Evolutionary conservation across 2,113 vertebrate species (phyloP), one percentile per base, ranked within the genome.

Genomic region (Otocyon megalotis): DNA sequence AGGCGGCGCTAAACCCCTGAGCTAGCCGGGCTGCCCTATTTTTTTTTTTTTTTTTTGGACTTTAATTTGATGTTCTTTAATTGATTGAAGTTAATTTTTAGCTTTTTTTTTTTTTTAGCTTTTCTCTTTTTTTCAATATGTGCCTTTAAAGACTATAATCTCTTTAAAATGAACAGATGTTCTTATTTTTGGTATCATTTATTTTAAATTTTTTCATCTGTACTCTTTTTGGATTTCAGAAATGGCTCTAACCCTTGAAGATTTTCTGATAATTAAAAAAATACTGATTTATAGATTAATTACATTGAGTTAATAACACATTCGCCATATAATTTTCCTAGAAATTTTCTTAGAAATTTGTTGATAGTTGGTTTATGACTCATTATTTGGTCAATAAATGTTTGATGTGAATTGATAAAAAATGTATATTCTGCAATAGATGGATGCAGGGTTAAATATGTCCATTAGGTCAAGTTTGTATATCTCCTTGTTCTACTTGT

Each of bases 41-140:
- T 43, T 43, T 43, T 43, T 43, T 43, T 43, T 43, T 24, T 43
- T 93, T 90, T 43, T n/a, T 50, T 50, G 17, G 28, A 8, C 6
- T 20, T 54, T 87, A 72, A 96, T 88, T 88, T 90, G 20, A 89
- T 95, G 8, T n/a, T 87, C 35, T 91, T 96, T 76, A 84, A 62
- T 19, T 94, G 92, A 58, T 82, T 83, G 2, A 90, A 93, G 63
- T 86, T 5, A 77, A 81, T 54, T 1, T 53, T 94, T 54, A 81
- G 6, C 13, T 67, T 22, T 62, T n/a, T 77, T 82, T 50, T 50
- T 80, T 77, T 82, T 50, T 50, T 80, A 79, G 12, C 13, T 72
- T 54, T 76, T 60, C 15, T 37, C 1, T 26, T 53, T 69, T 26
- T 43, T 81, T 14, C 2, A 82, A 35, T 35, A 11, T 19, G 37